Evolutionary conservation across 2,888 invertebrate species (phyloP).

Genomic region (Muschampia plurimacula): DNA sequence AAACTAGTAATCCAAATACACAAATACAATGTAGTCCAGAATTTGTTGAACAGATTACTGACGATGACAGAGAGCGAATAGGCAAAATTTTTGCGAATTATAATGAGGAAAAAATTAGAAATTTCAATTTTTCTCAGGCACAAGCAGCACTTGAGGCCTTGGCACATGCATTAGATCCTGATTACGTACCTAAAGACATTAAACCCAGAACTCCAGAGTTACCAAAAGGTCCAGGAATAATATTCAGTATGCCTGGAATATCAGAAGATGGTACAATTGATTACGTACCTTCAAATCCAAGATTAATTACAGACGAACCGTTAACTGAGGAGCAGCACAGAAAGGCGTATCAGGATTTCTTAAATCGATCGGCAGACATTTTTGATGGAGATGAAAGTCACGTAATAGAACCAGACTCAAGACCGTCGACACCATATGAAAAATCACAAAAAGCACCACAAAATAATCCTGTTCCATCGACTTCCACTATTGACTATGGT

Average conservation of each 20-base stretch:
- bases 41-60: neutral
- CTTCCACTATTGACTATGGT: constrained; percentile 7
- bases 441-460: neutral
- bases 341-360: constrained; percentile 20
- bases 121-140: constrained; percentile 8
- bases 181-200: neutral
- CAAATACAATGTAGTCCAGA: neutral
- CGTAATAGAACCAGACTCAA: constrained; percentile 28
- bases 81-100: neutral
- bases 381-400: constrained; percentile 20
- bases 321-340: constrained; percentile 16
- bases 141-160: constrained; percentile 16
- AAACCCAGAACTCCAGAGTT: neutral
- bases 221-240: neutral
- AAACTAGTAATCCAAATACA: neutral
- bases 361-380: constrained; percentile 8
- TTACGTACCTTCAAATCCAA: constrained; percentile 16
- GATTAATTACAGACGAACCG: constrained; percentile 8
- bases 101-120: neutral
- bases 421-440: constrained; percentile 3
- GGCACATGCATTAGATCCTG: constrained; percentile 17
- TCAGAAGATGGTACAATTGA: constrained; percentile 1
- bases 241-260: constrained; percentile 17
- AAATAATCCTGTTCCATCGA: neutral
- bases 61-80: constrained; percentile 1